phyloP scores from a whole-genome alignment of 2,888 invertebrate genomes.

The Tiphia femorata region DNA sequence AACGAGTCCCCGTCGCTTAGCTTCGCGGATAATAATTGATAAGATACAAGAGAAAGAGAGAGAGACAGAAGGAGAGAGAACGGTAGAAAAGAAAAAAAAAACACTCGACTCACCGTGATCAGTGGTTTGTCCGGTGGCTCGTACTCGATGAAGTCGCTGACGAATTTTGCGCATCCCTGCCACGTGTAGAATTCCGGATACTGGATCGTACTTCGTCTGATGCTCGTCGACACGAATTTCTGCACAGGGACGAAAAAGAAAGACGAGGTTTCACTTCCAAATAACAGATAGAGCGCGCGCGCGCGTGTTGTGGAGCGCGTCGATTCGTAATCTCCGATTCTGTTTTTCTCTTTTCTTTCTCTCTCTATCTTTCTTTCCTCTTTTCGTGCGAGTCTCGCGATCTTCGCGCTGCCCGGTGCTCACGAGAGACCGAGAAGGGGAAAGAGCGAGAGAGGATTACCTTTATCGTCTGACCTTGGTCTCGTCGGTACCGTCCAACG shows the following conservation, averaged over 20 bases:
- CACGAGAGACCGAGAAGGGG: too few species aligned
- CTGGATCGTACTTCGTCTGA: constrained; percentile 82
- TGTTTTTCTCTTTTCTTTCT: not conserved
- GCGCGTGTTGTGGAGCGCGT: not conserved
- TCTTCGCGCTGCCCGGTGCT: too few species aligned
- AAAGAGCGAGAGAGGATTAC: too few species aligned
- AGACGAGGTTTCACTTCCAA: too few species aligned
- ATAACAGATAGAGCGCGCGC: not conserved
- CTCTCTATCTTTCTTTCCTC: not conserved
- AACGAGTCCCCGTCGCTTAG: too few species aligned
- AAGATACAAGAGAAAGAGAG: too few species aligned
- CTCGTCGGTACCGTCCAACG: too few species aligned
- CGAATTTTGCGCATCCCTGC: constrained; percentile 80
- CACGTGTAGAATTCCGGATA: constrained; percentile 79
- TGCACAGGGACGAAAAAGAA: constrained; percentile 60
- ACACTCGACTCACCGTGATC: constrained; percentile 76
- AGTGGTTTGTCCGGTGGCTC: constrained; percentile 78
- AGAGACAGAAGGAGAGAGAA: too few species aligned
- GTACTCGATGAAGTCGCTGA: constrained; percentile 83
- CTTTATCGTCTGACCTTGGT: too few species aligned
- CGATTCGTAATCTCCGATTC: not conserved
- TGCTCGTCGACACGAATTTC: constrained; percentile 91
- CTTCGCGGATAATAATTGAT: too few species aligned
- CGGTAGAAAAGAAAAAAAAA: too few species aligned
- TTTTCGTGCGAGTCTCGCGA: too few species aligned